phyloP scores from a whole-genome alignment of 1,140 invertebrate genomes.

The Physella acuta region DNA sequence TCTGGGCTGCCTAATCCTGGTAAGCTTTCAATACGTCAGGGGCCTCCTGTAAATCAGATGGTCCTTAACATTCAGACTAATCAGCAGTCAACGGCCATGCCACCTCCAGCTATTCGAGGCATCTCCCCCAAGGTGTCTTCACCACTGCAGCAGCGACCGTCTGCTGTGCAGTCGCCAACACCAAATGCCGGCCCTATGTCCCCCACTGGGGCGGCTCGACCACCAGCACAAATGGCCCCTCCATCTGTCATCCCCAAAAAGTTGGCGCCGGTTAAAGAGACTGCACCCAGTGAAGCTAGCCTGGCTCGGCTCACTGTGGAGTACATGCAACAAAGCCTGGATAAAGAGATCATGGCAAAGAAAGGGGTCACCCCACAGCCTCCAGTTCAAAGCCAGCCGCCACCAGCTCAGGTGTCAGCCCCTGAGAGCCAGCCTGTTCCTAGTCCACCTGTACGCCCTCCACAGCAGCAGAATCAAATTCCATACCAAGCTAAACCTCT shows the following conservation, averaged over 20 bases:
- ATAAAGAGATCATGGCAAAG: slow-evolving; percentile 21
- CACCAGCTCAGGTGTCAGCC: background rate
- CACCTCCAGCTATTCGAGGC: background rate
- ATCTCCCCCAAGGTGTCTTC: background rate
- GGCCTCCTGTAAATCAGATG: background rate
- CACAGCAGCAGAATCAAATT: background rate
- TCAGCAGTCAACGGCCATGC: background rate
- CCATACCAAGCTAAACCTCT: slow-evolving; percentile 8
- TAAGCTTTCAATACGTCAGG: background rate
- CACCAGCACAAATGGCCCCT: background rate
- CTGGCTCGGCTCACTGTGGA: slow-evolving; percentile 11
- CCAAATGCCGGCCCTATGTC: background rate
- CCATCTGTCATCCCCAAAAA: background rate
- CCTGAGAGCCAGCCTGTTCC: background rate
- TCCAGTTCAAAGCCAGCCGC: background rate
- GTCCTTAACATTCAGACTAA: background rate
- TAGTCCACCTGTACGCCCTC: background rate
- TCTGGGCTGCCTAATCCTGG: background rate
- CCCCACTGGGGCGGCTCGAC: too few species aligned
- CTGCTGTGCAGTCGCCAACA: background rate
- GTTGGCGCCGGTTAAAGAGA: background rate
- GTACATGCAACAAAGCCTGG: slow-evolving; percentile 24
- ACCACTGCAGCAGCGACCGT: background rate
- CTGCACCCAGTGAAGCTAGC: slow-evolving; percentile 13
- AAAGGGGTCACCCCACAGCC: background rate